phyloP scores from a whole-genome alignment of 1,140 invertebrate genomes.

The Drosophila nebulosa region DNA sequence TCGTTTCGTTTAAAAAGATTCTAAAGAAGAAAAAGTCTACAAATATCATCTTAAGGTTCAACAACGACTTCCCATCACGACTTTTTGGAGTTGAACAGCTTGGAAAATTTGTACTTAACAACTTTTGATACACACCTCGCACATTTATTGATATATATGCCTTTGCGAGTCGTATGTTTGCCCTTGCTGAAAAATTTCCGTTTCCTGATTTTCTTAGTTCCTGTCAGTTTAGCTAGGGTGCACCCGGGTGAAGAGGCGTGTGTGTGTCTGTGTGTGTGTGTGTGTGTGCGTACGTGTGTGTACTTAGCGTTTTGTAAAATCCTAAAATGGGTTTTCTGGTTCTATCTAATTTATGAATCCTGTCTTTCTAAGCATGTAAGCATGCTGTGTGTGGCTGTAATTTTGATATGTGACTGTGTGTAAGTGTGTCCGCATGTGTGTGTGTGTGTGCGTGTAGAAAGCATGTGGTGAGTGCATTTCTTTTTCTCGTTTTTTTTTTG shows the following conservation, averaged over 20 bases:
- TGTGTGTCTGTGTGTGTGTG: background rate
- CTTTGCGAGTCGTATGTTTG: conserved; percentile 48
- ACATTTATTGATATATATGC: background rate
- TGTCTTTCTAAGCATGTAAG: conserved; percentile 38
- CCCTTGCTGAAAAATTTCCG: conserved; percentile 61
- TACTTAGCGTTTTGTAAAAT: conserved; percentile 71
- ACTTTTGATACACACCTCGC: background rate
- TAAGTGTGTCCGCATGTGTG: background rate
- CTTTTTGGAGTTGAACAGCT: too few species aligned
- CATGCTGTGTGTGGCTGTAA: conserved; percentile 46
- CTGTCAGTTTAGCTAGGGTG: conserved; percentile 5
- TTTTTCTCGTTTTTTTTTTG: background rate
- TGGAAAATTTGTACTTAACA: too few species aligned
- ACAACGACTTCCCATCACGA: too few species aligned
- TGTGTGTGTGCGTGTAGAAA: conserved; percentile 14
- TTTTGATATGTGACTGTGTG: conserved; percentile 50
- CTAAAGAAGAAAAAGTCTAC: too few species aligned
- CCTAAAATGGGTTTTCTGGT: conserved; percentile 41
- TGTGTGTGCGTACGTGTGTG: conserved; percentile 23
- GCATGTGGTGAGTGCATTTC: conserved; percentile 52
- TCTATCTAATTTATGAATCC: conserved; percentile 70
- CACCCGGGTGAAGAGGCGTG: too few species aligned
- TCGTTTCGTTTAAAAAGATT: too few species aligned
- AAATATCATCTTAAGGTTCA: too few species aligned
- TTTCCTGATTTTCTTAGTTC: conserved; percentile 65